Percentiles rank a stretch among this genome's conserved stretches.
Evolutionary conservation across 2,113 vertebrate species (phyloP).

Genomic region (Calonectris borealis): DNA sequence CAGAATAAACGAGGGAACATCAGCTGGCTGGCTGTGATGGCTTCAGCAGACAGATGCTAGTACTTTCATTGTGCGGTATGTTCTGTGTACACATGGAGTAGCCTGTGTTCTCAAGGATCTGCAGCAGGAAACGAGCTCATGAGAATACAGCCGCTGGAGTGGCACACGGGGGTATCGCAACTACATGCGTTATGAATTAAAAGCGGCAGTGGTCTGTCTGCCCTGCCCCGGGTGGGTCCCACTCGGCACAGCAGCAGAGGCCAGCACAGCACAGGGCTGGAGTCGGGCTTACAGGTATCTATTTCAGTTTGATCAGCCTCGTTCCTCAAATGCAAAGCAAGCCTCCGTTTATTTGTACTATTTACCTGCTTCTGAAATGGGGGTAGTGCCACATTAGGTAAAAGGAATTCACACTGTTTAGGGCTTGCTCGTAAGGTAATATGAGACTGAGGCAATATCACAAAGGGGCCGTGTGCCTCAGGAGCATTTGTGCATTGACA

Average conservation of each 20-base stretch:
- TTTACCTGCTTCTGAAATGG: background rate
- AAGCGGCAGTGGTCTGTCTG: background rate
- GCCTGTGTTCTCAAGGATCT: background rate
- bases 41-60: background rate
- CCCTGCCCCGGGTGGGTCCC: background rate
- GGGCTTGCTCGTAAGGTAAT: background rate
- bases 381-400: background rate
- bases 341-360: background rate
- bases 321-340: background rate
- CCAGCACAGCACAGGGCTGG: background rate
- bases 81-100: background rate
- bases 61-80: fast-evolving
- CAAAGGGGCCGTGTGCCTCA: background rate
- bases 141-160: background rate
- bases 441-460: background rate
- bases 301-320: background rate
- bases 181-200: fast-evolving
- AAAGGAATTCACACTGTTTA: background rate
- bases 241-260: background rate
- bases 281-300: too few species aligned
- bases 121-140: background rate
- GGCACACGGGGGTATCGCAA: background rate
- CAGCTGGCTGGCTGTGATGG: background rate
- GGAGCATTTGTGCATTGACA: background rate
- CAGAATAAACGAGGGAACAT: fast-evolving